Conservation (phyloP, 2,113 vertebrate species). For the Cochlearius cochlearius region DNA sequence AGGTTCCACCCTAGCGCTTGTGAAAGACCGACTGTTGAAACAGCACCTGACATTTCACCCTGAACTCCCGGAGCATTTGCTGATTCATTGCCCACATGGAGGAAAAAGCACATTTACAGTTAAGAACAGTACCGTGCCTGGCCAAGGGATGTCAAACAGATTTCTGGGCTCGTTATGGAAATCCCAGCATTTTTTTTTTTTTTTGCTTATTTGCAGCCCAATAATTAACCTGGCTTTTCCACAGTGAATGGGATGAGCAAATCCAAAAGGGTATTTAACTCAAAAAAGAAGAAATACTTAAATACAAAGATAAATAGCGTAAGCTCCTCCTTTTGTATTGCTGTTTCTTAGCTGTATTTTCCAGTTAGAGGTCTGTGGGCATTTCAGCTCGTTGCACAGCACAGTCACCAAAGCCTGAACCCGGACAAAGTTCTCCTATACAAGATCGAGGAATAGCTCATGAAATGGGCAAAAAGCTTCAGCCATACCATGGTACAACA, state of each 20-base stretch:
- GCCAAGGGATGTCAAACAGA: slow-evolving; percentile 42
- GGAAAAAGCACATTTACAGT: slow-evolving; percentile 67
- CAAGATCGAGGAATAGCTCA: background rate
- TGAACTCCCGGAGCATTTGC: slow-evolving; percentile 71
- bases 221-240: background rate
- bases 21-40: slow-evolving; percentile 75
- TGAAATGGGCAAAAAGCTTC: background rate
- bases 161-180: slow-evolving; percentile 35
- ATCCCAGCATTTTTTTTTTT: background rate
- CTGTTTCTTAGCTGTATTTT: background rate
- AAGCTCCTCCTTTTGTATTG: background rate
- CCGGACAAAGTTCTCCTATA: background rate
- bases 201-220: background rate
- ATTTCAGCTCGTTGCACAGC: background rate
- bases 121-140: slow-evolving; percentile 21
- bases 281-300: background rate
- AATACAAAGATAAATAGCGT: background rate
- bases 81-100: slow-evolving; percentile 79
- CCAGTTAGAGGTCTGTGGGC: background rate
- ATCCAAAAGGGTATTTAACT: background rate
- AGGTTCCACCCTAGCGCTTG: slow-evolving; percentile 67
- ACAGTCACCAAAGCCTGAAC: background rate
- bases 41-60: slow-evolving; percentile 79
- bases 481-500: background rate
- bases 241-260: background rate